A percentile compares a stretch with the other conserved stretches of the same genome.
These are phyloP conservation scores for Ormyrus thymus DNA, from an alignment of 2,888 invertebrate genomes.

Conservation along the genomic window DNA sequence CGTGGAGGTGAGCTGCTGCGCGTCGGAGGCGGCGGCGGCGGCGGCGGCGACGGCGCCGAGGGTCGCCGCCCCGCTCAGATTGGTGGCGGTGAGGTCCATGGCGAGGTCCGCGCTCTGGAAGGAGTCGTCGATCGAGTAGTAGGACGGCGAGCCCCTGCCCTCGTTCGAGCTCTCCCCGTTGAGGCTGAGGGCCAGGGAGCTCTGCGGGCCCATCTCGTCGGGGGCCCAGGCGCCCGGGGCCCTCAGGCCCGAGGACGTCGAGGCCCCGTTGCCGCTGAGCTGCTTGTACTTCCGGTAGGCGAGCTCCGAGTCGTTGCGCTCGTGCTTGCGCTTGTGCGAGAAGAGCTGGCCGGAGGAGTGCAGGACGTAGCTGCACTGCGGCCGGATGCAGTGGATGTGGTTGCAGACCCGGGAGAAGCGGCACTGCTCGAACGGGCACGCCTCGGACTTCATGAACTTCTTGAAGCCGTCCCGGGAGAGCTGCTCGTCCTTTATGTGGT, in stretches of 20 bases:
- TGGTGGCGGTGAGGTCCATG: constrained; percentile 71
- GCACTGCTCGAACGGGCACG: constrained; percentile 93
- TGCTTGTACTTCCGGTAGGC: constrained; percentile 87
- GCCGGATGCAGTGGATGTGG: constrained; percentile 98
- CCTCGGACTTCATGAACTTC: constrained; percentile 98
- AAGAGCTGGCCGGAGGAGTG: constrained; percentile 97
- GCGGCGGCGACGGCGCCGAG: constrained; percentile 26
- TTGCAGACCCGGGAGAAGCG: constrained; percentile 96
- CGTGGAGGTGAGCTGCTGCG: constrained; percentile 67
- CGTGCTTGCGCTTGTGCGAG: constrained; percentile 98
- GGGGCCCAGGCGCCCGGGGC: constrained; percentile 71
- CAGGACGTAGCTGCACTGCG: constrained; percentile 95
- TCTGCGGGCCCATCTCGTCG: constrained; percentile 68
- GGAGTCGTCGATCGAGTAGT: constrained; percentile 74
- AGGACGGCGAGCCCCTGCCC: constrained; percentile 76
- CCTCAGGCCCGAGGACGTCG: constrained; percentile 30
- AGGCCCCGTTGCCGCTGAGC: constrained; percentile 73
- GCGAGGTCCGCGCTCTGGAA: constrained; percentile 73
- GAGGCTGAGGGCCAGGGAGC: constrained; percentile 70
- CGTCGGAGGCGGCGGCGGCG: constrained; percentile 48
- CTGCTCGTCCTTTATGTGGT: constrained; percentile 98
- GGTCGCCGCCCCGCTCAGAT: neutral
- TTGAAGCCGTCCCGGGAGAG: constrained; percentile 97
- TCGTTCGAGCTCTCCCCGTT: constrained; percentile 78
- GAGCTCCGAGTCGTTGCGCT: constrained; percentile 93